Base-by-base conservation (phyloP, 1,140 invertebrate species). In the Lordiphosa stackelbergi region DNA sequence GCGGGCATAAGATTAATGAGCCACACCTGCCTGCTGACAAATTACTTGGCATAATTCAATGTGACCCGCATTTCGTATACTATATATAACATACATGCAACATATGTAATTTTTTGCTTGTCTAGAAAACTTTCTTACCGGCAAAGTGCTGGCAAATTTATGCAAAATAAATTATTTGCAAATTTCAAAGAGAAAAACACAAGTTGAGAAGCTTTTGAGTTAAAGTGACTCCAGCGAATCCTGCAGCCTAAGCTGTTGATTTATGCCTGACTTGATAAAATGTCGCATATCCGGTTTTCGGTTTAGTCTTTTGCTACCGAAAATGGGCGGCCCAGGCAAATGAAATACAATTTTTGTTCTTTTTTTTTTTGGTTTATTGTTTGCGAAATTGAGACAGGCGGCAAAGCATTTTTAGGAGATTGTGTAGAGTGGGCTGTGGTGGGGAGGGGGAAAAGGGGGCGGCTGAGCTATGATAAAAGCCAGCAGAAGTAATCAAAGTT, bases 11-110 rank as follows among this genome's bases (percentile, higher is more conserved):
- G 78, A 83, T 78, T 78, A 84, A 83, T 83, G 77, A 84, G 78
- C 57, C 54, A 56, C 77, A 85, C 77, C 79, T 83, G 77, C 79
- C 55, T 61, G 60, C 73, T 66, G 79, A 83, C 73, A 83, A 85
- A 83, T 83, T 83, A 78, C 63, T 66, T 70, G 59, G 55, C 77
- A 83, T 83, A 84, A 78, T 83, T 83, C 78, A 77, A 64, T 72
- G 74, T 78, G 63, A 77, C 68, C 55, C 66, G 57, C 59, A 68
- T 69, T n/a, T 19, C 19, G 16, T 19, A 8, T 5, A 12, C 13
- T 16, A 24, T 9, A 46, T 16, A 28, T 19, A 7, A 31, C 42
- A n/a, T 5, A 45, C n/a, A 9, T 37, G 43, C 42, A 42, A 35
- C 61, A 56, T 68, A 69, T 69, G 43, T 46, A 46, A 31, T 46